Percentiles rank a stretch among this genome's conserved stretches.
These are phyloP conservation scores for Ahaetulla prasina DNA, from an alignment of 2,113 vertebrate species.

Conservation along the genomic window DNA sequence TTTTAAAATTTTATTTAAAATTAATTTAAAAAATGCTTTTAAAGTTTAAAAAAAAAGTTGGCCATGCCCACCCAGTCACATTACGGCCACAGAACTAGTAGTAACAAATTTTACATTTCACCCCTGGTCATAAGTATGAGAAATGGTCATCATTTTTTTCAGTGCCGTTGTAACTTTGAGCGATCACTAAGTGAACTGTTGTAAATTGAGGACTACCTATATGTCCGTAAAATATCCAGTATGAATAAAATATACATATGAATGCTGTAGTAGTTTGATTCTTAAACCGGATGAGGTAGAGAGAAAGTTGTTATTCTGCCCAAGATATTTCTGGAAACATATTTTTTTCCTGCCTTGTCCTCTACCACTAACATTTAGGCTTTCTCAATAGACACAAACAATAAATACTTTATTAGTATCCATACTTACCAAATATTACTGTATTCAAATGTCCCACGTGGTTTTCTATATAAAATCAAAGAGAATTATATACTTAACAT, in stretches of 20 bases:
- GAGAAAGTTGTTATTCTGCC: neutral
- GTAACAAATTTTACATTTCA: too few relatives aligned
- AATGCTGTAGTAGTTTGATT: neutral
- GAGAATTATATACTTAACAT: neutral
- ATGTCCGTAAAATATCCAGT: neutral
- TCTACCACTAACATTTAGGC: neutral
- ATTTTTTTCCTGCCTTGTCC: neutral
- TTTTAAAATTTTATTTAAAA: too few relatives aligned
- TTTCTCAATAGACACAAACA: neutral
- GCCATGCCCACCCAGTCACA: too few relatives aligned
- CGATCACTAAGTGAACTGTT: too few relatives aligned
- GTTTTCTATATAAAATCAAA: neutral
- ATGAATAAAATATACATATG: neutral
- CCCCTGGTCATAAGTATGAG: too few relatives aligned
- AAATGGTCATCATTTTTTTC: too few relatives aligned
- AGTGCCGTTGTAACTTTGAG: too few relatives aligned
- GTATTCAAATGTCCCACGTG: neutral
- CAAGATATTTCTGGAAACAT: neutral
- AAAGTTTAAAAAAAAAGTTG: too few relatives aligned
- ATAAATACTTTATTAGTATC: neutral
- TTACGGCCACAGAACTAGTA: too few relatives aligned
- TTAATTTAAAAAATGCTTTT: too few relatives aligned
- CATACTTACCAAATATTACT: slow-evolving; percentile 8
- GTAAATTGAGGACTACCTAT: neutral
- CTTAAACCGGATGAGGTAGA: neutral